Base-by-base conservation (phyloP, 1,140 invertebrate genomes). In the Pachyrhynchus sulphureomaculatus region DNA sequence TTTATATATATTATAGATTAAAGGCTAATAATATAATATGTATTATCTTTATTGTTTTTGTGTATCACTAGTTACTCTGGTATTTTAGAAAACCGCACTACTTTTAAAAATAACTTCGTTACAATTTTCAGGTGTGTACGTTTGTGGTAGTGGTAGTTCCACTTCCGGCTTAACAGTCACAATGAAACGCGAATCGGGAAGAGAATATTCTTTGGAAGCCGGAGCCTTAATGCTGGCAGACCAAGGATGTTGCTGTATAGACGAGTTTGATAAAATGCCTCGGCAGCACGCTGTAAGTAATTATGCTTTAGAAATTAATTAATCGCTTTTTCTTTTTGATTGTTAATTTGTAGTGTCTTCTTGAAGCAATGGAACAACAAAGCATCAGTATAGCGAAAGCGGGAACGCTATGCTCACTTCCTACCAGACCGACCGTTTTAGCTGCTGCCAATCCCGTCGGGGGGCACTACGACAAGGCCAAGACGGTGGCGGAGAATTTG, bases 311-410 rank as follows among this genome's bases (percentile, higher is more conserved):
- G 23, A 18, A 39, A 39, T 17, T 26, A 29, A 29, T 2, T 29
- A 29, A 6, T 29, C 12, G 8, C 26, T 1, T 1, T 26, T 8
- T 26, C 24, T 26, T 26, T 26, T 26, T 10, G 20, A 26, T 34
- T 5, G 13, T 15, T 33, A 34, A 36, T 47, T 32, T 54, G n/a
- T 65, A 75, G 49, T 65, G 68, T 63, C 78, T 98, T 32, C 77
- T 97, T 36, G 95, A 98, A 83, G 91, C 91, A 10, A 96, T 98
- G 93, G 95, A 98, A 76, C 93, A 96, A 69, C 90, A 96, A 68
- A 86, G 87, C 56, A 87, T 97, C 1, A 94, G 91, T 73, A 85
- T 98, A 54, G 92, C 93, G 0, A 95, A 96, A 77, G 89, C 90
- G 15, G 89, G 90, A n/a, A 80, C 89, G 12, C 83, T 90, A 62